Percentiles rank a stretch among this genome's conserved stretches.
phyloP scores from a whole-genome alignment of 2,888 invertebrate genomes.

The Nowickia ferox region DNA sequence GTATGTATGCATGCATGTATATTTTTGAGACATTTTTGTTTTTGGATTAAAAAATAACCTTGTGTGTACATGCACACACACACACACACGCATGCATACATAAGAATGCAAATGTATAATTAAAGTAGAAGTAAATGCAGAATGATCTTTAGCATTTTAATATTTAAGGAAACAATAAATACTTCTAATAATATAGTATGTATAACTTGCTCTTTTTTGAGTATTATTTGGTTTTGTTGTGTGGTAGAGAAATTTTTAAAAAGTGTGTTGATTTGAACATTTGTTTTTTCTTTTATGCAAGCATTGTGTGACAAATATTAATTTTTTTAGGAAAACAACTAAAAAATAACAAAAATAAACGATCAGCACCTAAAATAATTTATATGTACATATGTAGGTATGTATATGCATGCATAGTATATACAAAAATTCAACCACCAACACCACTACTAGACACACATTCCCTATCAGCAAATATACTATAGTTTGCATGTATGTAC shows the following conservation, averaged over 20 bases:
- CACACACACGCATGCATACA: not conserved
- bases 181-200: constrained; percentile 31
- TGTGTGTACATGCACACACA: not conserved
- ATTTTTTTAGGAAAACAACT: constrained; percentile 16
- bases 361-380: constrained; percentile 53
- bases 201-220: constrained; percentile 17
- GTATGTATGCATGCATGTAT: not conserved
- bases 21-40: constrained; percentile 20
- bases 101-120: constrained; percentile 44
- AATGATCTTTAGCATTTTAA: constrained; percentile 63
- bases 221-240: constrained; percentile 27
- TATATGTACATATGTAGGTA: not conserved
- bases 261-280: constrained; percentile 19
- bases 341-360: constrained; percentile 38
- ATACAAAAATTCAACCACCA: constrained; percentile 42
- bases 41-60: constrained; percentile 29
- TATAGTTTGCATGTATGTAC: not conserved
- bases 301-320: constrained; percentile 54
- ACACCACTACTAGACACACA: constrained; percentile 15
- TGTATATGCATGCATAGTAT: too few relatives aligned
- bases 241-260: constrained; percentile 27
- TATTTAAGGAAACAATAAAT: constrained; percentile 34
- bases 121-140: constrained; percentile 55
- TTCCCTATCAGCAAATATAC: constrained; percentile 32
- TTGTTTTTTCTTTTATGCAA: constrained; percentile 27